Base-by-base conservation (phyloP, 2,113 vertebrate species). In the Puntigrus tetrazona region DNA sequence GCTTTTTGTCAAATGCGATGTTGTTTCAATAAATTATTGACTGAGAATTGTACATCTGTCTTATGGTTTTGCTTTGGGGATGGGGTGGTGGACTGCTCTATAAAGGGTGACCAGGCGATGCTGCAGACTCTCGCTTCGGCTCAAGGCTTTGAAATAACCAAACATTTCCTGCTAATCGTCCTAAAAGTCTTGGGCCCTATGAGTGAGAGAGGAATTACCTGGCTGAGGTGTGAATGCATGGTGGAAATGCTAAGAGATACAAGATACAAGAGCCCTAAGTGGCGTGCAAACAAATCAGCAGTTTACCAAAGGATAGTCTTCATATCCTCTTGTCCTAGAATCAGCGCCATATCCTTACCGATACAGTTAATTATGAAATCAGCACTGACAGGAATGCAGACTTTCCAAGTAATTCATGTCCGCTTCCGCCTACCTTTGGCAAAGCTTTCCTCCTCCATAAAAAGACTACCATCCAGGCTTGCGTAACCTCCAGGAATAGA, bases 11-110 rank as follows among this genome's bases (percentile, higher is more conserved):
- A 83, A 74, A 47, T 27, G 74, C 70, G 80, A 14, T 55, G 8
- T 29, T 86, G 47, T 79, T 82, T 87, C 73, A 89, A 89, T 89
- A 89, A 89, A 89, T 87, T 84, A 84, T 89, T 86, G 78, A 82
- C 5, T 85, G 61, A 27, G 83, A 86, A 45, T 67, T 79, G 20
- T 10, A 81, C 69, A 36, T 75, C 1, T 86, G 80, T 57, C 45
- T 83, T 3, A 9, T 86, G 76, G 50, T 27, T 50, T 85, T 87
- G 43, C 47, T 29, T 88, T 67, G 75, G 10, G 22, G 8, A 20
- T 13, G 13, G 57, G 85, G 9, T 25, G 3, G 8, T 18, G 5
- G 22, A 22, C 38, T 14, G 1, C 29, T 63, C 59, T 7, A 16
- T 29, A 57, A 29, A 1, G 5, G 27, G 9, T 70, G 29, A 47